These are phyloP conservation scores for Xylota sylvarum DNA, from an alignment of 2,888 invertebrate genomes.

Conservation along the genomic window DNA sequence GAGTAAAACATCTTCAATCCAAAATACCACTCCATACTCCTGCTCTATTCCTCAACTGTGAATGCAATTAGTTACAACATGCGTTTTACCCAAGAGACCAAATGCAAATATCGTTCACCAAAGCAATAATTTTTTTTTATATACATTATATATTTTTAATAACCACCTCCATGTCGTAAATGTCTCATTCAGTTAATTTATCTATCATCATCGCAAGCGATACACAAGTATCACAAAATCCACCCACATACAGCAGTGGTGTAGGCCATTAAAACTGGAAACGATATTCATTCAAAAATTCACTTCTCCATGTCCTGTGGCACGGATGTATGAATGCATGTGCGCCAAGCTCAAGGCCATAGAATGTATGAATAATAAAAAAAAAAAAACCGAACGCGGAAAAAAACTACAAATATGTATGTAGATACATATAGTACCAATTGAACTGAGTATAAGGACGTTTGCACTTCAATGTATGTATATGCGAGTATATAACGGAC, in stretches of 20 bases:
- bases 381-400: background rate
- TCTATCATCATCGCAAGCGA: slow-evolving; percentile 33
- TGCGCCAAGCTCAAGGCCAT: slow-evolving; percentile 42
- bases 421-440: background rate
- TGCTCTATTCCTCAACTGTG: background rate
- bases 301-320: slow-evolving; percentile 2
- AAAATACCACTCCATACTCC: background rate
- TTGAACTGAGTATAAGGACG: slow-evolving; percentile 12
- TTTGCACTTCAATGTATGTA: slow-evolving; percentile 10
- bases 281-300: slow-evolving; percentile 42
- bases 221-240: slow-evolving; percentile 18
- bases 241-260: background rate
- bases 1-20: background rate
- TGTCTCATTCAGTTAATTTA: slow-evolving; percentile 45
- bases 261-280: slow-evolving; percentile 21
- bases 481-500: background rate
- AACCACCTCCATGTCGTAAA: slow-evolving; percentile 5
- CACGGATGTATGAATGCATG: slow-evolving; percentile 22
- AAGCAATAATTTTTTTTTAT: background rate
- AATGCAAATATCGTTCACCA: slow-evolving; percentile 1
- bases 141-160: background rate
- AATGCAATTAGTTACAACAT: background rate
- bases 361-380: background rate
- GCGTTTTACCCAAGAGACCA: background rate
- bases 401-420: background rate